Conservation (phyloP, 1,140 invertebrate species). For the Diorhabda carinulata region DNA sequence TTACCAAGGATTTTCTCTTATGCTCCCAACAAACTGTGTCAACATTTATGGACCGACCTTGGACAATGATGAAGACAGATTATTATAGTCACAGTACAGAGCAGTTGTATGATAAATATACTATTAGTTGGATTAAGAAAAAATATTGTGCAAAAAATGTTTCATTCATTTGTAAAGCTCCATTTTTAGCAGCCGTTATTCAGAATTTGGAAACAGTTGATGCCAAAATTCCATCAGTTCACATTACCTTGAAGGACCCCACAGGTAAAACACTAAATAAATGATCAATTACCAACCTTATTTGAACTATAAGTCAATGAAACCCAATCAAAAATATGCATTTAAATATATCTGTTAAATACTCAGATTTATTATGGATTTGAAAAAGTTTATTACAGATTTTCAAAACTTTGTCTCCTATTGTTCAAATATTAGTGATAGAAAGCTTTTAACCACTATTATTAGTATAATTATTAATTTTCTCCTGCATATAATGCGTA, state of each 20-base stretch:
- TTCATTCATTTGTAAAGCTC: constrained; percentile 24
- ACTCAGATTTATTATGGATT: too few relatives aligned
- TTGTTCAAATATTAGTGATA: too few relatives aligned
- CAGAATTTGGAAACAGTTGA: constrained; percentile 23
- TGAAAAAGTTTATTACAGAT: too few relatives aligned
- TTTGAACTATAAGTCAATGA: too few relatives aligned
- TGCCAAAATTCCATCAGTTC: constrained; percentile 25
- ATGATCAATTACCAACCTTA: too few relatives aligned
- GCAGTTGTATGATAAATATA: constrained; percentile 29
- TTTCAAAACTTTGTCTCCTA: too few relatives aligned
- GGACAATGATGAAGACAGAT: constrained; percentile 28
- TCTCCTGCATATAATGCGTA: too few relatives aligned
- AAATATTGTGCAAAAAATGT: constrained; percentile 18
- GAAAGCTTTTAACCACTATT: too few relatives aligned
- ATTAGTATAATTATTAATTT: too few relatives aligned
- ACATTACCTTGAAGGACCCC: constrained; percentile 29
- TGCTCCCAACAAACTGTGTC: constrained; percentile 23
- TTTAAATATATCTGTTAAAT: too few relatives aligned
- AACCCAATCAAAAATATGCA: too few relatives aligned
- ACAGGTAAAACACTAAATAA: constrained; percentile 20
- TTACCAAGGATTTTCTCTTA: constrained; percentile 4
- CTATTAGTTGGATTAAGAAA: constrained; percentile 34
- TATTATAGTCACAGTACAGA: constrained; percentile 11
- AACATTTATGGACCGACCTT: constrained; percentile 23
- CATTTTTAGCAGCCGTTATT: constrained; percentile 31